Percentiles rank a stretch among this genome's conserved stretches.
These are phyloP conservation scores for Oscarella lobularis DNA, from an alignment of 37 sponge, comb jelly and placozoan species.

Conservation along the genomic window DNA sequence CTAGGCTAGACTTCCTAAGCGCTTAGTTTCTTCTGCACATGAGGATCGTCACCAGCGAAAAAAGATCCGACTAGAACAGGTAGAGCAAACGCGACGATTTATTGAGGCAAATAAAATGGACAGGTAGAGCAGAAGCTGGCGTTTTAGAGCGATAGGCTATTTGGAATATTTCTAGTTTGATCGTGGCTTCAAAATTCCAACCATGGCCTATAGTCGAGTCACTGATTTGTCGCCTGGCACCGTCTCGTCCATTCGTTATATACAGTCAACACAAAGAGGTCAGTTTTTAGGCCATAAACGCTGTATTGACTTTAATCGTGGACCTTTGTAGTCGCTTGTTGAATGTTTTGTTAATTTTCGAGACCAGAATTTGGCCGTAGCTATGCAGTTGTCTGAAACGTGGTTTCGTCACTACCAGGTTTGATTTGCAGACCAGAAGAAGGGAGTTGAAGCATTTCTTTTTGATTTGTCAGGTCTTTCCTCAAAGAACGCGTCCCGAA, in stretches of 20 bases:
- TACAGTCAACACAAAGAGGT: constrained; percentile 56
- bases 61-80: too few relatives aligned
- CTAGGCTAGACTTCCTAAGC: too few relatives aligned
- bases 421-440: too few relatives aligned
- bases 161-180: constrained; percentile 23
- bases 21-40: too few relatives aligned
- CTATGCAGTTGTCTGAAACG: constrained; percentile 52
- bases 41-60: too few relatives aligned
- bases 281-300: not conserved
- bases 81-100: too few relatives aligned
- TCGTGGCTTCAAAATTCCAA: constrained; percentile 39
- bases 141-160: not conserved
- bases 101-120: too few relatives aligned
- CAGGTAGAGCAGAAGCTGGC: too few relatives aligned
- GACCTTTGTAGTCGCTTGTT: constrained; percentile 37
- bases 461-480: not conserved
- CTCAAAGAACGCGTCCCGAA: not conserved
- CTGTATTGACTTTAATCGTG: constrained; percentile 10
- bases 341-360: constrained; percentile 34
- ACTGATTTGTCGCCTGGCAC: constrained; percentile 34
- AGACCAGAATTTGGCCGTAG: constrained; percentile 25
- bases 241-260: constrained; percentile 62
- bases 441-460: not conserved
- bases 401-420: constrained; percentile 75
- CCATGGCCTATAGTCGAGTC: constrained; percentile 53